Evolutionary conservation across 2,113 vertebrate species (phyloP), one percentile per base, ranked within the genome.

Genomic region (Cygnus atratus): DNA sequence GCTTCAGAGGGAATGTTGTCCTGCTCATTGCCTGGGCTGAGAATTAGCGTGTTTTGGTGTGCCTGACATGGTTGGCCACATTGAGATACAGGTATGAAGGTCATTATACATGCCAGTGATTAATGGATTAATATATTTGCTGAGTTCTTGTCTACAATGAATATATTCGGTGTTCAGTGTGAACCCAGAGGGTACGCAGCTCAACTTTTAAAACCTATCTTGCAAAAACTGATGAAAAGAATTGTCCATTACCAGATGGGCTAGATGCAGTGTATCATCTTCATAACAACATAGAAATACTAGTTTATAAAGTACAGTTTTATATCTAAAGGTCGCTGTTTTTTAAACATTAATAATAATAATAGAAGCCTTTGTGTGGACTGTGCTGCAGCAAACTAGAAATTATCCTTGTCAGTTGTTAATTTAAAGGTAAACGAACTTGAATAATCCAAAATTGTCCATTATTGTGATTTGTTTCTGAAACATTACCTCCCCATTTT

Each of bases 1-100:
- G 25, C 26, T 43, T 33, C 6, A 0, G 28, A 73, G 79, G 72
- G 62, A 1, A 0, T 1, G 2, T 25, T 13, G 77, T 44, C 12
- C 57, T 37, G 48, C 68, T 59, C 8, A 75, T 22, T 28, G 1
- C 44, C 29, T 9, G 16, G 35, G 46, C 67, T 67, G 68, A 81
- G 39, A 81, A 76, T 54, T 46, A 55, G 46, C 5, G 1, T 8
- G 4, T 52, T 13, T 35, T 17, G 54, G 29, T 9, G 3, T 12
- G 35, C 62, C 44, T 39, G 65, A 80, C 28, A 1, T 3, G 29
- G 41, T 61, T 21, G 17, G 3, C 12, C 44, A 37, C 82, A 59
- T 25, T 22, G 50, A n/a, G 48, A 26, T 15, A 57, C 8, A 72
- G 76, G 66, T 91, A 61, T 25, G 73, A 84, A 83, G 78, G 76